Conservation (phyloP, 2,888 invertebrate species). For the Cecidostiba fungosa region DNA sequence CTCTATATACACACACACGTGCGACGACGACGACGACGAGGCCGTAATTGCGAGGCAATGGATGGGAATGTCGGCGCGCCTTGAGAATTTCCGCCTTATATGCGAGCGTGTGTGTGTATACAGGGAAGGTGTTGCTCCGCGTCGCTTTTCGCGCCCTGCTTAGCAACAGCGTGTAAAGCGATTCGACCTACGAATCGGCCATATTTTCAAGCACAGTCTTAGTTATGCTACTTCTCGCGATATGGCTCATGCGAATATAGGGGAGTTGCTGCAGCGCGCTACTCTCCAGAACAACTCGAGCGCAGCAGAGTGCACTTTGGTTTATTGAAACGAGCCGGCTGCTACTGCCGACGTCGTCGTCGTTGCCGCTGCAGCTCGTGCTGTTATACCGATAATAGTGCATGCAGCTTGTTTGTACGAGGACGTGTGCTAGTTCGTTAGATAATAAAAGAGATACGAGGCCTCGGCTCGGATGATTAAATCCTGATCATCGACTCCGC, state of each 20-base stretch:
- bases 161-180: constrained; percentile 30
- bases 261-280: neutral
- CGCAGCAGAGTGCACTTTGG: neutral
- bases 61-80: constrained; percentile 57
- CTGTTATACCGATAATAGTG: neutral
- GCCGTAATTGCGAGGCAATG: constrained; percentile 70
- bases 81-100: constrained; percentile 44
- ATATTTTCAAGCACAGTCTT: constrained; percentile 15
- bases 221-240: neutral
- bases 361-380: no score
- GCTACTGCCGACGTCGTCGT: neutral
- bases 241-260: neutral
- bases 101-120: neutral
- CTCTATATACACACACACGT: neutral
- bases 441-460: neutral
- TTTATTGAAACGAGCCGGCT: constrained; percentile 8
- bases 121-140: neutral
- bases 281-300: constrained; percentile 5
- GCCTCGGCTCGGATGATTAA: neutral
- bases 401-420: neutral
- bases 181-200: constrained; percentile 20
- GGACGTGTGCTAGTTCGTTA: neutral
- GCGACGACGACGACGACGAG: neutral
- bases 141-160: neutral
- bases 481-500: neutral